Percentiles rank a stretch among this genome's conserved stretches.
Conservation (phyloP, 2,888 invertebrate genomes). For the Boloria euphrosyne region DNA sequence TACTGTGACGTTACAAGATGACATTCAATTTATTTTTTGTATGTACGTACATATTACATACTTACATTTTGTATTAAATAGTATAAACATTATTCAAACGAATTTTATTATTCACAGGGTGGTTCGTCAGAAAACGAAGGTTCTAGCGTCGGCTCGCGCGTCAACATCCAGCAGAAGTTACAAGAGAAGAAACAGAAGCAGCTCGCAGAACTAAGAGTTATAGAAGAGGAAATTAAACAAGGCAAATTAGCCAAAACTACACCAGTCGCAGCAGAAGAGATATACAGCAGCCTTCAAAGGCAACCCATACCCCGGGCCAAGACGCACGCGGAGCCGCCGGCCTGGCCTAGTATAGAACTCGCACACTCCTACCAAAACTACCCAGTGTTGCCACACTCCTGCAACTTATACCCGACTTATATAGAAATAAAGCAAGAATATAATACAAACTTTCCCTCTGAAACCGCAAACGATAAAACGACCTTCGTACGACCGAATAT, state of each 20-base stretch:
- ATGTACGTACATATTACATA: too few relatives aligned
- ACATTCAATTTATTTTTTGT: too few relatives aligned
- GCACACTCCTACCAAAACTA: slow-evolving; percentile 76
- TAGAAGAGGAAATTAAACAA: slow-evolving; percentile 93
- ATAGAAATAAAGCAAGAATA: slow-evolving; percentile 72
- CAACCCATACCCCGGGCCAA: slow-evolving; percentile 88
- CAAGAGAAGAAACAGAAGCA: slow-evolving; percentile 95
- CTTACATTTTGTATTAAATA: neutral
- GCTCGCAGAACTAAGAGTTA: slow-evolving; percentile 88
- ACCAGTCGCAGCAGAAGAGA: slow-evolving; percentile 79
- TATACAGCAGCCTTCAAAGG: slow-evolving; percentile 76
- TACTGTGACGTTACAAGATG: too few relatives aligned
- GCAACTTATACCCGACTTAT: slow-evolving; percentile 71
- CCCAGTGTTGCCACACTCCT: slow-evolving; percentile 65
- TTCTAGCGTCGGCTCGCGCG: slow-evolving; percentile 87
- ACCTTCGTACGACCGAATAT: slow-evolving; percentile 52
- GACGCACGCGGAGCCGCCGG: slow-evolving; percentile 83
- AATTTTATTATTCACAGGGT: slow-evolving; percentile 58
- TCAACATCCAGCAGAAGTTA: slow-evolving; percentile 92
- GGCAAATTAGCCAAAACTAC: slow-evolving; percentile 86
- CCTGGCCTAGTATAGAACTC: slow-evolving; percentile 77
- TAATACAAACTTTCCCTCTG: slow-evolving; percentile 53
- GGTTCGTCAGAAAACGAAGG: slow-evolving; percentile 89
- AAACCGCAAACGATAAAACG: slow-evolving; percentile 52
- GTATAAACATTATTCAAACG: neutral